A percentile compares a stretch with the other conserved stretches of the same genome.
Evolutionary conservation across 2,888 invertebrate species (phyloP).

Genomic region (Drosophila diplacantha): DNA sequence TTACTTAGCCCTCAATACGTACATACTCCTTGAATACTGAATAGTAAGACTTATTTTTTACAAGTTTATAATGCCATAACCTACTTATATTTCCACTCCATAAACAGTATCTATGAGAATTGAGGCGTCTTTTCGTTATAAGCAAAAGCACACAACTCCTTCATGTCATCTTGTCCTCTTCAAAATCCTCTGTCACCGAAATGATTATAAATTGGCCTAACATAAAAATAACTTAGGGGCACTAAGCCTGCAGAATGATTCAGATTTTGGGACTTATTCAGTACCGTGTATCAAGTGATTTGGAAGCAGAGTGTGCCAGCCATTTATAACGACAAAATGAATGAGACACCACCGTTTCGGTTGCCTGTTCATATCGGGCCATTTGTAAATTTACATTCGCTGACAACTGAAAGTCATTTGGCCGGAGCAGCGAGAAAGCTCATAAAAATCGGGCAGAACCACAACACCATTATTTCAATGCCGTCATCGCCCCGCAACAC

Average conservation of each 20-base stretch:
- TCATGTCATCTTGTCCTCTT: neutral
- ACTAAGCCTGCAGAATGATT: slow-evolving; percentile 8
- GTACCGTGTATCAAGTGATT: slow-evolving; percentile 24
- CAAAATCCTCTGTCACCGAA: slow-evolving; percentile 2
- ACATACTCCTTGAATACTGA: neutral
- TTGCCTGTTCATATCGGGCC: slow-evolving; percentile 18
- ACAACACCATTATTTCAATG: slow-evolving; percentile 48
- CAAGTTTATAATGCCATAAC: neutral
- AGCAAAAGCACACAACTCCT: neutral
- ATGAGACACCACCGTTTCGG: slow-evolving; percentile 1
- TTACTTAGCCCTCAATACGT: neutral
- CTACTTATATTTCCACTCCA: neutral
- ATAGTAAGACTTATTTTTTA: too few relatives aligned
- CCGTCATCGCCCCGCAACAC: slow-evolving; percentile 44
- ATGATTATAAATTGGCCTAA: slow-evolving; percentile 24
- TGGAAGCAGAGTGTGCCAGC: slow-evolving; percentile 8
- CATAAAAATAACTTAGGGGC: slow-evolving; percentile 7
- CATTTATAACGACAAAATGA: slow-evolving; percentile 34
- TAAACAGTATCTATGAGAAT: neutral
- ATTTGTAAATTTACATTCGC: slow-evolving; percentile 53
- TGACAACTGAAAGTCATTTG: slow-evolving; percentile 51
- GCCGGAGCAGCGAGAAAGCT: slow-evolving; percentile 35
- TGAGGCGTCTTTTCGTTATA: neutral
- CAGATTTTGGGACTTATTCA: slow-evolving; percentile 21
- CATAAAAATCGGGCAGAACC: slow-evolving; percentile 47